These are phyloP conservation scores for Eumaeus atala DNA, from an alignment of 1,140 invertebrate species.

Conservation along the genomic window DNA sequence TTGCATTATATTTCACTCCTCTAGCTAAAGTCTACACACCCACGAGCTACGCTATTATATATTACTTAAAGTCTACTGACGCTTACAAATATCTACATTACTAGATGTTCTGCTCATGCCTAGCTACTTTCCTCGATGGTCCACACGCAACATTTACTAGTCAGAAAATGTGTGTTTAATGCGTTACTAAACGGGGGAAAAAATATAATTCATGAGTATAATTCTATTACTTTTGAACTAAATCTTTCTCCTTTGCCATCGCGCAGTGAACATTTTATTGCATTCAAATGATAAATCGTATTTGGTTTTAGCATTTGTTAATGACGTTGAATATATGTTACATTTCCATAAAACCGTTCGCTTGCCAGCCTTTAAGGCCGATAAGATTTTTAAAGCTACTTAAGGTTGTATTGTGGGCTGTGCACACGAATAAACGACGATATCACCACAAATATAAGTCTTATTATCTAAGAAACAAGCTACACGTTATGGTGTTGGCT, in stretches of 20 bases:
- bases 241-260: neutral
- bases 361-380: conserved; percentile 14
- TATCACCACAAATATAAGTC: conserved; percentile 1
- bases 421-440: conserved; percentile 1
- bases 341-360: conserved; percentile 15
- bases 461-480: conserved; percentile 1
- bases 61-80: too few relatives aligned
- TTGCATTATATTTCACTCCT: too few relatives aligned
- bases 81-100: too few relatives aligned
- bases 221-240: too few relatives aligned
- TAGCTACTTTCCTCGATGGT: too few relatives aligned
- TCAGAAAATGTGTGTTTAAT: too few relatives aligned
- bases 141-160: too few relatives aligned
- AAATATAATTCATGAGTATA: too few relatives aligned
- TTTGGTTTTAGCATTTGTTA: conserved; percentile 6
- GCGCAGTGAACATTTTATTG: neutral
- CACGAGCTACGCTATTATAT: too few relatives aligned
- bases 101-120: too few relatives aligned
- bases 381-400: conserved; percentile 19
- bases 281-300: conserved; percentile 9
- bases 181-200: too few relatives aligned
- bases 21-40: too few relatives aligned
- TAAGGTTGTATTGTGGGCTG: conserved; percentile 12
- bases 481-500: neutral
- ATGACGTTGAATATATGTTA: conserved; percentile 16